Conservation (phyloP, 2,888 invertebrate species). For the Sylvicola cinctus region DNA sequence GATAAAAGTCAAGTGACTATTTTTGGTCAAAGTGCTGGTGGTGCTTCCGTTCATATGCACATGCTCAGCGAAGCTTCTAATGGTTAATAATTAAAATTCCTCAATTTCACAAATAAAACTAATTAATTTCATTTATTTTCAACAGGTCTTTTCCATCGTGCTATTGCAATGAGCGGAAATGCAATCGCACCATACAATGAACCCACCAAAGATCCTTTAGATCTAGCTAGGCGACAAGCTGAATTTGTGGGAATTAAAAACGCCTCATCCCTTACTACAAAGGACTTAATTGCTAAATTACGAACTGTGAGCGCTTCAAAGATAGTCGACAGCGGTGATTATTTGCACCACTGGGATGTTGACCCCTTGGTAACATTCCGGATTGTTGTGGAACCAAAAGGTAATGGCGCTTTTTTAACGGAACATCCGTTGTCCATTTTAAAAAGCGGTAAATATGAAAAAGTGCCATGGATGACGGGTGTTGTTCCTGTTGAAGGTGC, state of each 20-base stretch:
- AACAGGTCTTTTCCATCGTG: constrained; percentile 23
- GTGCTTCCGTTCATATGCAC: constrained; percentile 26
- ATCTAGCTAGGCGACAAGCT: constrained; percentile 22
- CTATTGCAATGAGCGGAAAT: constrained; percentile 28
- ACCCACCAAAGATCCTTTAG: constrained; percentile 11
- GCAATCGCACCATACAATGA: constrained; percentile 23
- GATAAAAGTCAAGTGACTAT: constrained; percentile 24
- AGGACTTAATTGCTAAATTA: constrained; percentile 22
- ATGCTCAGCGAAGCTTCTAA: constrained; percentile 25
- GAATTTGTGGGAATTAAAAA: constrained; percentile 21
- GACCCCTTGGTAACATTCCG: constrained; percentile 29
- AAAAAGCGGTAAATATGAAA: constrained; percentile 19
- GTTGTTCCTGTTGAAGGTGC: constrained; percentile 28
- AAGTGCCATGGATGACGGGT: constrained; percentile 29
- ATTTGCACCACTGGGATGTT: constrained; percentile 26
- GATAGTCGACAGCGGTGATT: constrained; percentile 23
- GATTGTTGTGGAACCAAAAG: constrained; percentile 23
- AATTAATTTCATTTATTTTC: constrained; percentile 1
- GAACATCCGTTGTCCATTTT: constrained; percentile 24
- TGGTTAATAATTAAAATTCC: constrained; percentile 10
- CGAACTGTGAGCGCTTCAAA: constrained; percentile 20
- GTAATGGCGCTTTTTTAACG: constrained; percentile 25
- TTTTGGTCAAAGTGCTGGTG: constrained; percentile 30
- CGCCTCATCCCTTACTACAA: constrained; percentile 14
- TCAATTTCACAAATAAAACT: too few species aligned